Percentiles rank a stretch among this genome's conserved stretches.
These are phyloP conservation scores for Noctua pronuba DNA, from an alignment of 2,888 invertebrate genomes.

Conservation along the genomic window DNA sequence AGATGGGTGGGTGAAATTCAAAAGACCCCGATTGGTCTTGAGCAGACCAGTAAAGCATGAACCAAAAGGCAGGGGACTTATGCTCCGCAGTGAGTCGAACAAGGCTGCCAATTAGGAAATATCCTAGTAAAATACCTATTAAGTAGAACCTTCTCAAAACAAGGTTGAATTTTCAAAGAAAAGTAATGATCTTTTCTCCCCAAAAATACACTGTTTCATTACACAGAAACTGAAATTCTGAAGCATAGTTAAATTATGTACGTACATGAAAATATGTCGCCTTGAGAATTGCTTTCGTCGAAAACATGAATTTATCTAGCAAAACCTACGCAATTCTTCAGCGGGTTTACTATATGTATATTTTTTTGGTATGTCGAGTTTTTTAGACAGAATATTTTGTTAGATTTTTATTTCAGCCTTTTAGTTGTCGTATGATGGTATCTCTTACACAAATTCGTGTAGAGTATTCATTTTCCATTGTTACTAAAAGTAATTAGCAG, in stretches of 20 bases:
- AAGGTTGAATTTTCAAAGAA: not conserved
- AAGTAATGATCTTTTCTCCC: not conserved
- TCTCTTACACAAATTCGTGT: no score
- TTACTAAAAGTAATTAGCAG: no score
- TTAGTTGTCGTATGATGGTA: no score
- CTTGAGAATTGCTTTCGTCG: conserved; percentile 12
- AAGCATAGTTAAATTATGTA: conserved; percentile 19
- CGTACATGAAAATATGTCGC: conserved; percentile 5
- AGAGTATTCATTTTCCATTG: no score
- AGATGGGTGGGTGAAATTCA: no score
- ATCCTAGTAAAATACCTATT: no score
- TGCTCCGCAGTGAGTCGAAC: not conserved
- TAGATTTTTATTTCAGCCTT: no score
- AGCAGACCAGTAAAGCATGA: no score
- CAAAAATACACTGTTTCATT: conserved; percentile 2
- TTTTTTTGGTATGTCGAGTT: not conserved
- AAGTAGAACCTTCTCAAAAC: not conserved
- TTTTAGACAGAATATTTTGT: no score
- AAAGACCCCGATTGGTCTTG: no score
- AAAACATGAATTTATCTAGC: conserved; percentile 21
- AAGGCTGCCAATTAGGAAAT: not conserved
- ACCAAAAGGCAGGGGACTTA: no score
- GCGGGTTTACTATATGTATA: not conserved
- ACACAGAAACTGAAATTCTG: not conserved
- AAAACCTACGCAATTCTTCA: not conserved